Evolutionary conservation across 2,113 vertebrate genomes (phyloP).

Genomic region (Peromyscus maniculatus): DNA sequence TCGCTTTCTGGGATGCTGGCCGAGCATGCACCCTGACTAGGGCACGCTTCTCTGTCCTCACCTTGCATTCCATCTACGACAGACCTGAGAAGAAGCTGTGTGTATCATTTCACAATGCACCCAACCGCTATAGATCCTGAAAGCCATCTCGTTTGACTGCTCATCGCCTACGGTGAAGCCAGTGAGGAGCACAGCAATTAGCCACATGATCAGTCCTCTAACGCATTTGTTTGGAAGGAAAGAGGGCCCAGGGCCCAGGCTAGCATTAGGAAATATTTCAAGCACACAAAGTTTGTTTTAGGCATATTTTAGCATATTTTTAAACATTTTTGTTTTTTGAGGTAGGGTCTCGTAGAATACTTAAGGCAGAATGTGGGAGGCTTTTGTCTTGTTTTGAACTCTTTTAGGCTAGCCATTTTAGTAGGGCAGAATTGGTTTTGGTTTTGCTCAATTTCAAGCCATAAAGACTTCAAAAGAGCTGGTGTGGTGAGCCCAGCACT

Average conservation of each 20-base stretch:
- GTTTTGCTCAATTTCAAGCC: conserved; percentile 22
- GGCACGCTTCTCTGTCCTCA: background rate
- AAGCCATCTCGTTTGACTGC: background rate
- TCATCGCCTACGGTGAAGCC: background rate
- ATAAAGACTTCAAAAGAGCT: background rate
- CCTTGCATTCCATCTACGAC: background rate
- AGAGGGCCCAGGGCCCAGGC: background rate
- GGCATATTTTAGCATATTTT: background rate
- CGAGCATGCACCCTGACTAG: no score
- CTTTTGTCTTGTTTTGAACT: background rate
- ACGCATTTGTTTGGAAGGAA: background rate
- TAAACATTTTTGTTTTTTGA: background rate
- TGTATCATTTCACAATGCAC: background rate
- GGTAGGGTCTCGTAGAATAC: background rate
- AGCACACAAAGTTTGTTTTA: background rate
- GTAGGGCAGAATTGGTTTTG: conserved; percentile 23
- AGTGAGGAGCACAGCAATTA: background rate
- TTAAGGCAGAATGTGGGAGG: conserved; percentile 54
- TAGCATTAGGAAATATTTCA: background rate
- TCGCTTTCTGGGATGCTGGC: background rate
- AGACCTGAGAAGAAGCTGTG: background rate
- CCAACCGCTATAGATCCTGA: background rate
- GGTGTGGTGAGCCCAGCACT: background rate
- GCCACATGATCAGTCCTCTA: background rate
- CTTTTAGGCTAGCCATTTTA: background rate